Evolutionary conservation across 1,140 invertebrate species (phyloP).

Genomic region (Conopomorpha cramerella): DNA sequence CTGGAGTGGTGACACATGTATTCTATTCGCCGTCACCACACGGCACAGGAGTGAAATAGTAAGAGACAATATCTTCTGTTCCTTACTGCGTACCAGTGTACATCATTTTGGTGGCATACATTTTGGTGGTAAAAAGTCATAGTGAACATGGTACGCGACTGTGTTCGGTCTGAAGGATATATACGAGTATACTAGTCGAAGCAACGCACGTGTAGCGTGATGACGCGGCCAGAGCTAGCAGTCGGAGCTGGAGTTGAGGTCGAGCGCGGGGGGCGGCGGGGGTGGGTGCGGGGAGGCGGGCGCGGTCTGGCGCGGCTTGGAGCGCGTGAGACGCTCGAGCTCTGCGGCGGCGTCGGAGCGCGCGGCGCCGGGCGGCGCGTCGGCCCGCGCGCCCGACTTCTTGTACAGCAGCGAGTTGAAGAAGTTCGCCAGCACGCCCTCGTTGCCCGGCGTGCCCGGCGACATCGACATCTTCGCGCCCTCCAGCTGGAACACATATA

Average conservation of each 20-base stretch:
- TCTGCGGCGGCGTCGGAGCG: constrained; percentile 91
- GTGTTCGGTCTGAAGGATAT: too few relatives aligned
- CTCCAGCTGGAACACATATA: constrained; percentile 65
- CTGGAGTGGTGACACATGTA: too few relatives aligned
- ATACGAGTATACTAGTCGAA: too few relatives aligned
- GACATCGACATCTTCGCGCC: constrained; percentile 69
- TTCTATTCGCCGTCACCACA: too few relatives aligned
- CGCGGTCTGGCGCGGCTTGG: constrained; percentile 64
- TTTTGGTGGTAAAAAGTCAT: too few relatives aligned
- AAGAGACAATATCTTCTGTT: too few relatives aligned
- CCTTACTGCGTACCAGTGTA: too few relatives aligned
- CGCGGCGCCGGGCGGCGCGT: constrained; percentile 70
- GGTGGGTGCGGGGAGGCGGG: constrained; percentile 45
- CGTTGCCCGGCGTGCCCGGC: constrained; percentile 73
- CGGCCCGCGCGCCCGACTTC: constrained; percentile 71
- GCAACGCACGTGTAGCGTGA: too few relatives aligned
- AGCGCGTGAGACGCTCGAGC: constrained; percentile 82
- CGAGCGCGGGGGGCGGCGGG: constrained; percentile 47
- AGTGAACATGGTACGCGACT: too few relatives aligned
- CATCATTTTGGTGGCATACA: too few relatives aligned
- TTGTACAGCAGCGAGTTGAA: constrained; percentile 97
- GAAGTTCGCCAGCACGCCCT: constrained; percentile 96
- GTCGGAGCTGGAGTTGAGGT: constrained; percentile 38
- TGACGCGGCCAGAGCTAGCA: too few relatives aligned
- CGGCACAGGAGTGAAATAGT: too few relatives aligned